These are phyloP conservation scores for Hymenopus coronatus DNA, from an alignment of 2,888 invertebrate species.

Conservation along the genomic window DNA sequence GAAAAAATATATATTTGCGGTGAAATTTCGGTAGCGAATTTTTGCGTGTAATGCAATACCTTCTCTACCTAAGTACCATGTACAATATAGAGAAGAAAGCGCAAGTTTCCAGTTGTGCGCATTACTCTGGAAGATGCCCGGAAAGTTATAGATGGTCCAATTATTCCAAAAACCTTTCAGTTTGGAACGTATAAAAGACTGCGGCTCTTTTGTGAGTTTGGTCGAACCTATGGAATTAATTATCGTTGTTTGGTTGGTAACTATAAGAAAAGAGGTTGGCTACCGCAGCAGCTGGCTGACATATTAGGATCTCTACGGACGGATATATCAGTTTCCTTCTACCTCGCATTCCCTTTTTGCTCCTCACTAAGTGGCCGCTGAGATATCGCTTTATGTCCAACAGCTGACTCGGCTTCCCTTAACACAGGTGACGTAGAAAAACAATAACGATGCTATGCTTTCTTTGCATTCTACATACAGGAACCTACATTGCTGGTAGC, in stretches of 20 bases:
- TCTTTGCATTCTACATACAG: no score
- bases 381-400: background rate
- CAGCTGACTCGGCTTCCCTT: background rate
- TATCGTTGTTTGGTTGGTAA: background rate
- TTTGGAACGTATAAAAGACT: background rate
- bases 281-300: background rate
- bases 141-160: background rate
- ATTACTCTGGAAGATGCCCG: background rate
- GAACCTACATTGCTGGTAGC: no score
- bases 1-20: no score
- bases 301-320: background rate
- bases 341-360: background rate
- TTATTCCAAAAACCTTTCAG: background rate
- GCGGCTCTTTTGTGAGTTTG: background rate
- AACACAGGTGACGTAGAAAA: background rate
- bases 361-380: background rate
- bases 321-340: background rate
- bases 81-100: no score
- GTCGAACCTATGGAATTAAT: background rate
- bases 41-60: no score
- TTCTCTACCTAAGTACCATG: no score
- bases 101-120: no score
- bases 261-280: background rate
- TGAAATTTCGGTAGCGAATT: no score
- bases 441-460: background rate